A percentile compares a stretch with the other conserved stretches of the same genome.
Conservation (phyloP, 2,888 invertebrate species). For the Tolmerus cingulatus region DNA sequence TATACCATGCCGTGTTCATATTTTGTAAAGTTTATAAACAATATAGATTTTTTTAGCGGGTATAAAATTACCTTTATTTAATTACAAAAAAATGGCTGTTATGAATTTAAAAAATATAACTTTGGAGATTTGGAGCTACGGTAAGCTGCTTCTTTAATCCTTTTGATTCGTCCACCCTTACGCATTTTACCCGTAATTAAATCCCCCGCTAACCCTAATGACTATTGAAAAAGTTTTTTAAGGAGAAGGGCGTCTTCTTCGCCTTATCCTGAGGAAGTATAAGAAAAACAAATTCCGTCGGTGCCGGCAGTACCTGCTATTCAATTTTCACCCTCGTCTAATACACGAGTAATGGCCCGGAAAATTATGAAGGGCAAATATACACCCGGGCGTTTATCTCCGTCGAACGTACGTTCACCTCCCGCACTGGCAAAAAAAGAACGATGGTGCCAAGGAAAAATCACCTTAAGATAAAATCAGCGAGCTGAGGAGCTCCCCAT, state of each 20-base stretch:
- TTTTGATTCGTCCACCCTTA: not conserved
- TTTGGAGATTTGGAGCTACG: not conserved
- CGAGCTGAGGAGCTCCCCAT: slow-evolving; percentile 34
- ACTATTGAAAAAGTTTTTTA: not conserved
- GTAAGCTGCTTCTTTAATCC: not conserved
- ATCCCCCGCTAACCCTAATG: not conserved
- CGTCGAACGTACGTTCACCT: not conserved
- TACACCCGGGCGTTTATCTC: slow-evolving; percentile 27
- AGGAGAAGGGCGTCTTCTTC: not conserved
- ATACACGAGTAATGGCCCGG: slow-evolving; percentile 36
- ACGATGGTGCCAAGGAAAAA: not conserved
- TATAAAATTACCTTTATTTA: not conserved
- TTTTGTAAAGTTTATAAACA: too few relatives aligned
- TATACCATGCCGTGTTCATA: too few relatives aligned
- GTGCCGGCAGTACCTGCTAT: not conserved
- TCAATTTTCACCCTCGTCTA: slow-evolving; percentile 39
- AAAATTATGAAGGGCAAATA: slow-evolving; percentile 43
- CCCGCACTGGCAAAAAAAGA: not conserved
- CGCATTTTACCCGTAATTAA: not conserved
- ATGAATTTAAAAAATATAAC: not conserved
- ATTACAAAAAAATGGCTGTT: not conserved
- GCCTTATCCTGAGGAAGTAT: not conserved
- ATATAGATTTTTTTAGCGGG: too few relatives aligned
- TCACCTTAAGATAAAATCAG: slow-evolving; percentile 35
- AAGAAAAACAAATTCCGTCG: not conserved